phyloP scores from a whole-genome alignment of 1,140 invertebrate species.

The Steinernema khuongi region DNA sequence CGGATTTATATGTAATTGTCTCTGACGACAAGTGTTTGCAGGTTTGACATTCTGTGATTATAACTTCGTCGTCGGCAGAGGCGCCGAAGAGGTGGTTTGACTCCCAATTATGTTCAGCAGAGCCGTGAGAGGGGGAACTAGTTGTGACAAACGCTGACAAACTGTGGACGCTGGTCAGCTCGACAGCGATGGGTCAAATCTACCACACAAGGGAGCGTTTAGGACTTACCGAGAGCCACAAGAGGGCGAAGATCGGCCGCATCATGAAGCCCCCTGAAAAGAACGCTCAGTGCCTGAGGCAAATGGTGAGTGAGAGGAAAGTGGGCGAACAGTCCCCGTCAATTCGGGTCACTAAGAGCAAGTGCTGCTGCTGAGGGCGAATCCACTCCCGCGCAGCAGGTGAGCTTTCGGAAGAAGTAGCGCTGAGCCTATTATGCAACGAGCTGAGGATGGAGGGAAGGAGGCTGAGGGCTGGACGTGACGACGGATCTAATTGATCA shows the following conservation, averaged over 20 bases:
- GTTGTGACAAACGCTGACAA: slow-evolving; percentile 6
- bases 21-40: slow-evolving; percentile 12
- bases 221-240: background rate
- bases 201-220: too few species aligned
- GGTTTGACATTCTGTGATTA: slow-evolving; percentile 1
- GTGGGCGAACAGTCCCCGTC: background rate
- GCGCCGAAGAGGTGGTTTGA: slow-evolving; percentile 6
- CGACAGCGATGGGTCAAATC: too few species aligned
- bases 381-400: too few species aligned
- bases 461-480: background rate
- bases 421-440: background rate
- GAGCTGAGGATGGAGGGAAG: background rate
- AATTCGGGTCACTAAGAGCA: background rate
- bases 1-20: background rate
- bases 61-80: slow-evolving; percentile 11
- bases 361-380: too few species aligned
- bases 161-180: background rate
- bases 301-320: background rate
- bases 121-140: background rate
- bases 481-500: background rate
- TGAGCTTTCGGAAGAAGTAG: too few species aligned
- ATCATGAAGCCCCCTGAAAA: background rate
- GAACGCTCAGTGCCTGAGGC: background rate
- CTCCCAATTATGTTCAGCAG: slow-evolving; percentile 15
- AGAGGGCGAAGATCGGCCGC: background rate